These are phyloP conservation scores for Gyps fulvus DNA, from an alignment of 2,113 vertebrate genomes.

Conservation along the genomic window DNA sequence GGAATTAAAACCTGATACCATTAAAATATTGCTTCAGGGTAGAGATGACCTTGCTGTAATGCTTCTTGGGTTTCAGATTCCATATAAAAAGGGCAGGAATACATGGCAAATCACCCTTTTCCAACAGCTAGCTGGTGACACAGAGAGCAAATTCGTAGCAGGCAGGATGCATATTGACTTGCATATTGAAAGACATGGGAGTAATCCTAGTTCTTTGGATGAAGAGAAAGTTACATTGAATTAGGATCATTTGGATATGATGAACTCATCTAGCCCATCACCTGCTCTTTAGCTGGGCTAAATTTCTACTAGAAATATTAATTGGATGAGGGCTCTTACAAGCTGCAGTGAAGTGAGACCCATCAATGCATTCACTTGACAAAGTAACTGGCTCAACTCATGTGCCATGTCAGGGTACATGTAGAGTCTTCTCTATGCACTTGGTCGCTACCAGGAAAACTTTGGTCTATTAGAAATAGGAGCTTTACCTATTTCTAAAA, in stretches of 20 bases:
- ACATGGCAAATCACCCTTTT: background rate
- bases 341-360: background rate
- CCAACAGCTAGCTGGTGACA: background rate
- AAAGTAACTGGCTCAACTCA: background rate
- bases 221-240: background rate
- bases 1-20: constrained; percentile 45
- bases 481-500: background rate
- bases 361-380: background rate
- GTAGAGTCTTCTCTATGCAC: background rate
- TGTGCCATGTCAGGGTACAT: background rate
- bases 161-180: background rate
- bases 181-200: background rate
- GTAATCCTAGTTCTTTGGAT: background rate
- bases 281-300: background rate
- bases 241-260: background rate
- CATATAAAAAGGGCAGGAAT: background rate
- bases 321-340: background rate
- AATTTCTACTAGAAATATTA: background rate
- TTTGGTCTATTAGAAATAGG: background rate
- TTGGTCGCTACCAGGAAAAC: background rate
- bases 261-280: background rate
- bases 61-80: background rate
- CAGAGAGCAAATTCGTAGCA: background rate
- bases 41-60: background rate
- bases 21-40: constrained; percentile 21